These are phyloP conservation scores for Anoplius nigerrimus DNA, from an alignment of 2,888 invertebrate genomes.

Conservation along the genomic window DNA sequence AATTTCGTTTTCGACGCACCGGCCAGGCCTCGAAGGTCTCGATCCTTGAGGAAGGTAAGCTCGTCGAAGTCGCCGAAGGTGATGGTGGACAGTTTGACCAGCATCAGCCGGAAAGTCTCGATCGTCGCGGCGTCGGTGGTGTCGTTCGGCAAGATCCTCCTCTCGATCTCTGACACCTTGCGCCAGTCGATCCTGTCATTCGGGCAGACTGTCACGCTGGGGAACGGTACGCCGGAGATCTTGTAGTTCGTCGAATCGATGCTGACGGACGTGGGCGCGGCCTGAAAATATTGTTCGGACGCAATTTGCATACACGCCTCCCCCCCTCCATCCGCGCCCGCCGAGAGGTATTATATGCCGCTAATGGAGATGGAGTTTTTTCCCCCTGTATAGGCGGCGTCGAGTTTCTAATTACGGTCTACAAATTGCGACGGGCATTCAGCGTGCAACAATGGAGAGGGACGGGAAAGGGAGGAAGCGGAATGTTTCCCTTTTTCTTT, in stretches of 20 bases:
- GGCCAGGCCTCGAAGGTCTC: conserved; percentile 18
- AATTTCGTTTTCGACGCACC: conserved; percentile 19
- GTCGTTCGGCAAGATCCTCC: conserved; percentile 37
- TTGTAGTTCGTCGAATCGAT: conserved; percentile 61
- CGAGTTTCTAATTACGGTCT: too few relatives aligned
- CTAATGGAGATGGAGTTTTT: too few relatives aligned
- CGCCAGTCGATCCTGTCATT: conserved; percentile 62
- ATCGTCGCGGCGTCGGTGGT: conserved; percentile 30
- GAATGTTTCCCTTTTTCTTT: too few relatives aligned
- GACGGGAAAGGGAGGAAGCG: too few relatives aligned
- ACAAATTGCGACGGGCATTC: too few relatives aligned
- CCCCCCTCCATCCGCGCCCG: too few relatives aligned
- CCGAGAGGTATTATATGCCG: too few relatives aligned
- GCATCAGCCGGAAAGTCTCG: conserved; percentile 39
- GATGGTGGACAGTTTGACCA: conserved; percentile 51
- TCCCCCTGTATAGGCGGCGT: too few relatives aligned
- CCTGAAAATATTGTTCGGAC: conserved; percentile 30
- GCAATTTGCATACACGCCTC: too few relatives aligned
- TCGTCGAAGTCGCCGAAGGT: conserved; percentile 66
- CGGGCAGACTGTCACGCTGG: conserved; percentile 65
- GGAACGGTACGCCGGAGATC: conserved; percentile 61
- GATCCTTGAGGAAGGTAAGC: conserved; percentile 36
- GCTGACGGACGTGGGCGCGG: conserved; percentile 59
- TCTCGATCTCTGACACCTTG: conserved; percentile 43
- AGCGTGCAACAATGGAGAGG: too few relatives aligned